Conservation (phyloP, 2,113 vertebrate genomes). For the Taurulus bubalis region DNA sequence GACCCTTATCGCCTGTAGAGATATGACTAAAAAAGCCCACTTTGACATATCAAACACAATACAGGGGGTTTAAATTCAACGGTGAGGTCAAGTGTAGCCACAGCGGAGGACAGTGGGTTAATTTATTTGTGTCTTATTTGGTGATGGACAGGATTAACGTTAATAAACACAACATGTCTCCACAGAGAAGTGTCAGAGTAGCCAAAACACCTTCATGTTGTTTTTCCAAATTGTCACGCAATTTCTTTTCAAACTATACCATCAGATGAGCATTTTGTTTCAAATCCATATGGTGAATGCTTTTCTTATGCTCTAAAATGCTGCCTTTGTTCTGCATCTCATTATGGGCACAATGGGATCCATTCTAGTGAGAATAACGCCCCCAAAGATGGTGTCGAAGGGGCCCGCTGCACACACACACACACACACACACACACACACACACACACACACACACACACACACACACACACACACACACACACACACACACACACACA, state of each 20-base stretch:
- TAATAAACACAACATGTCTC: background rate
- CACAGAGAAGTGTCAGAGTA: background rate
- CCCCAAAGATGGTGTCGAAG: constrained; percentile 1
- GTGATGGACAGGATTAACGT: background rate
- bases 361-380: background rate
- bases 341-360: constrained; percentile 9
- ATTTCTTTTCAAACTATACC: constrained; percentile 13
- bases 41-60: background rate
- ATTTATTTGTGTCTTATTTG: no score
- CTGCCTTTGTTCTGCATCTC: background rate
- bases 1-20: no score
- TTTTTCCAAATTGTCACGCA: background rate
- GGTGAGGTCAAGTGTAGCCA: no score
- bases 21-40: no score
- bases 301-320: background rate
- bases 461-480: no score
- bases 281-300: constrained; percentile 33
- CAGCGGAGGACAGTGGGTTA: no score
- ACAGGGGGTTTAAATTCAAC: no score
- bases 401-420: background rate
- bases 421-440: no score
- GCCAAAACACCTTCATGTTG: background rate
- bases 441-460: no score
- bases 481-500: constrained; percentile 3
- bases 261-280: background rate